phyloP scores from a whole-genome alignment of 2,797 vertebrate species.

The Pipistrellus pygmaeus region DNA sequence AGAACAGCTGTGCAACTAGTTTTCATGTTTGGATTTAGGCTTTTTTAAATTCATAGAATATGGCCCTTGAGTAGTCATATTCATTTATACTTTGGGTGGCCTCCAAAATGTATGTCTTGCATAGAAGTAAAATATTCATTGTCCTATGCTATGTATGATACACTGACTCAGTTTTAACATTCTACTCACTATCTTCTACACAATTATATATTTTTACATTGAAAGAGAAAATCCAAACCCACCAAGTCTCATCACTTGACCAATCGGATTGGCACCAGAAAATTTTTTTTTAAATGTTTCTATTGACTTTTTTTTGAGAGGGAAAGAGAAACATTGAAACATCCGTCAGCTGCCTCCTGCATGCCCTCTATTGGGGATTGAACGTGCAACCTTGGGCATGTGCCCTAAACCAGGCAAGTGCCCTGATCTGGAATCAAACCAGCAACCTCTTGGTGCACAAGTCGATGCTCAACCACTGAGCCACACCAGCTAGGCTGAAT shows the following conservation, averaged over 20 bases:
- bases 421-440: background rate
- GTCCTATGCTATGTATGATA: conserved; percentile 34
- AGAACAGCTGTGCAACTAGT: conserved; percentile 67
- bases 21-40: conserved; percentile 74
- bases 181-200: conserved; percentile 9
- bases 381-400: background rate
- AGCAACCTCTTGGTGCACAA: background rate
- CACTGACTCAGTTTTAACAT: background rate
- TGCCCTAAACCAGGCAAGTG: too few species aligned
- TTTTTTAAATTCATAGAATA: conserved; percentile 70
- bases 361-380: background rate
- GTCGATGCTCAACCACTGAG: background rate
- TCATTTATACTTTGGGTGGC: conserved; percentile 60
- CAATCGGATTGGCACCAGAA: accelerated
- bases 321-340: background rate
- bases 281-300: background rate
- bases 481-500: background rate
- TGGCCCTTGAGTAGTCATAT: conserved; percentile 51
- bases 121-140: conserved; percentile 8
- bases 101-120: conserved; percentile 28
- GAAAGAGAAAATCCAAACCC: background rate
- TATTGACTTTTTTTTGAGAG: background rate
- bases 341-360: background rate
- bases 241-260: background rate
- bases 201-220: background rate